A percentile compares a stretch with the other conserved stretches of the same genome.
Evolutionary conservation across 2,888 invertebrate species (phyloP).

Genomic region (Euplexia lucipara): DNA sequence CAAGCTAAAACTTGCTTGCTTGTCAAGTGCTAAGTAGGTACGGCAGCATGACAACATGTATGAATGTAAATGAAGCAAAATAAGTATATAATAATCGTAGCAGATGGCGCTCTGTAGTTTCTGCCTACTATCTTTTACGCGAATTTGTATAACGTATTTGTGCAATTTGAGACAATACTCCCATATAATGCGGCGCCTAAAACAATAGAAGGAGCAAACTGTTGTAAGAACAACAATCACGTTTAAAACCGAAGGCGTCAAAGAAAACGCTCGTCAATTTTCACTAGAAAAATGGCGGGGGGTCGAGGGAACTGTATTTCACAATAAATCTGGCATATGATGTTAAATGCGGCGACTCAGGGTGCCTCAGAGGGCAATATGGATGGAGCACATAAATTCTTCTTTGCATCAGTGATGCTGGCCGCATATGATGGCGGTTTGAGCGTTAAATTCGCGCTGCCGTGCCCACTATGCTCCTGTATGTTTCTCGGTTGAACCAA

Average conservation of each 20-base stretch:
- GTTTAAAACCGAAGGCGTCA: slow-evolving; percentile 31
- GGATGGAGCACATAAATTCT: slow-evolving; percentile 79
- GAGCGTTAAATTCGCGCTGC: slow-evolving; percentile 66
- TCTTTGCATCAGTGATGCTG: slow-evolving; percentile 77
- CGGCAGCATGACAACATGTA: no score
- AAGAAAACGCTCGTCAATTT: slow-evolving; percentile 43
- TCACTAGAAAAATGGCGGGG: slow-evolving; percentile 51
- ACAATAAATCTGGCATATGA: slow-evolving; percentile 73
- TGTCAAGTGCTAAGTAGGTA: no score
- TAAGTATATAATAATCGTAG: no score
- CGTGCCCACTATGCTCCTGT: no score
- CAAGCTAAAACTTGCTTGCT: no score
- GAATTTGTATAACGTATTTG: not conserved
- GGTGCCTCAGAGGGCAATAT: slow-evolving; percentile 59
- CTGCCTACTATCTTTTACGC: no score
- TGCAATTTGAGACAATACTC: no score
- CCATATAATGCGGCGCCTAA: slow-evolving; percentile 25
- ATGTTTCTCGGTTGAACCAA: no score
- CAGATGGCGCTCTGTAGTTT: no score
- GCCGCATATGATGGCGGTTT: slow-evolving; percentile 72
- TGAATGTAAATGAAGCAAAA: no score
- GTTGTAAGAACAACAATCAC: slow-evolving; percentile 8
- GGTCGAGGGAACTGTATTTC: slow-evolving; percentile 64
- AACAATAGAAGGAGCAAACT: slow-evolving; percentile 18
- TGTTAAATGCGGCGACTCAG: slow-evolving; percentile 60